Conservation (phyloP, 2,888 invertebrate genomes). For the Eupithecia vulgata region DNA sequence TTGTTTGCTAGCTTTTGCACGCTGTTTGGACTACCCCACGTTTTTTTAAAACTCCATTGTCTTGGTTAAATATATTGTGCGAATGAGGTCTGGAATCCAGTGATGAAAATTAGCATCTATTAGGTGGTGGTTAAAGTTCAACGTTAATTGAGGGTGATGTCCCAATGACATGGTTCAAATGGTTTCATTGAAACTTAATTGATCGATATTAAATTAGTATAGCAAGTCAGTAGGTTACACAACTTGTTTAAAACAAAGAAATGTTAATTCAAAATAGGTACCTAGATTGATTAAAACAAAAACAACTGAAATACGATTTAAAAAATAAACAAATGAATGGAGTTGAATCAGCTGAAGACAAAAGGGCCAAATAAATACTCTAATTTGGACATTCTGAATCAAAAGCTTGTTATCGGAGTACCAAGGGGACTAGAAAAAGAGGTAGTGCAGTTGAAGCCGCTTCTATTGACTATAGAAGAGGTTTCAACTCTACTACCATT, state of each 20-base stretch:
- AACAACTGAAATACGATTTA: neutral
- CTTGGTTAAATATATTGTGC: neutral
- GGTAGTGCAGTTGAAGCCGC: too few relatives aligned
- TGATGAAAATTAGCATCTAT: constrained; percentile 24
- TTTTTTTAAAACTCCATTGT: neutral
- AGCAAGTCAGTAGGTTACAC: neutral
- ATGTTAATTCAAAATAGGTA: neutral
- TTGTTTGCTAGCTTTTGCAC: constrained; percentile 1
- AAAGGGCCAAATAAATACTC: neutral
- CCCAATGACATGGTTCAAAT: constrained; percentile 27
- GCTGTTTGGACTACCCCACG: neutral
- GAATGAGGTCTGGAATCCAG: constrained; percentile 9
- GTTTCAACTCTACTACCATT: neutral
- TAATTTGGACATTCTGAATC: neutral
- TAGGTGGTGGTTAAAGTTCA: constrained; percentile 41
- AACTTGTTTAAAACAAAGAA: neutral
- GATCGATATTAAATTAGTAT: constrained; percentile 34
- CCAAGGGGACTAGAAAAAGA: neutral
- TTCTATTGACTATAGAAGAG: neutral
- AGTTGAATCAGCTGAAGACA: neutral
- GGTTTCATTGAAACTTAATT: constrained; percentile 36
- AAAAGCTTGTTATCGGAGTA: neutral
- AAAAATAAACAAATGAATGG: neutral
- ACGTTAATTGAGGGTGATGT: constrained; percentile 33
- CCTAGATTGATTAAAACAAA: neutral